These are phyloP conservation scores for Pitta sordida DNA, from an alignment of 2,113 vertebrate species.

Conservation along the genomic window DNA sequence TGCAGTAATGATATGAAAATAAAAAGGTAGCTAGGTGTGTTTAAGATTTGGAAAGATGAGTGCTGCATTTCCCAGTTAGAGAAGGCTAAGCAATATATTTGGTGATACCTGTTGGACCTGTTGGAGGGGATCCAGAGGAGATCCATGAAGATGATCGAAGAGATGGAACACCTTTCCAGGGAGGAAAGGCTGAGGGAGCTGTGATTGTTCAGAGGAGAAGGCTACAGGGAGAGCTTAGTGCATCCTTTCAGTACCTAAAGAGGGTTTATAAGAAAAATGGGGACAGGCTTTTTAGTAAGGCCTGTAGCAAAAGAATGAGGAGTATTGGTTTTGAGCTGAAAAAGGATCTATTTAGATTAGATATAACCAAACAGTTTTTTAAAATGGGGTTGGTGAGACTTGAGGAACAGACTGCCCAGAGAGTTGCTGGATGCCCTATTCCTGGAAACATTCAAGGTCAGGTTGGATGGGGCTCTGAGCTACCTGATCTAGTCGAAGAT, in stretches of 20 bases:
- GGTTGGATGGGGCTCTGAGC: neutral
- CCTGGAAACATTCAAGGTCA: neutral
- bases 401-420: rapidly evolving
- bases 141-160: neutral
- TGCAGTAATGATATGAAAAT: neutral
- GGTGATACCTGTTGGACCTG: neutral
- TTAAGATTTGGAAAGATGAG: neutral
- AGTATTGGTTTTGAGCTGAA: neutral
- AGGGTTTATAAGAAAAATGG: neutral
- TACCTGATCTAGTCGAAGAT: neutral
- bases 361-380: neutral
- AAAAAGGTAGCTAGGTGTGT: neutral
- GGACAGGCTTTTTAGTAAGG: neutral
- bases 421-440: neutral
- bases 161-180: neutral
- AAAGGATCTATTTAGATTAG: neutral
- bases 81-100: neutral
- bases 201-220: neutral
- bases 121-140: neutral
- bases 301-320: neutral
- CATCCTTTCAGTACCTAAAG: neutral
- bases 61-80: neutral
- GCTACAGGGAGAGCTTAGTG: neutral
- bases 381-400: neutral
- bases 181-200: neutral